Evolutionary conservation across 2,888 invertebrate species (phyloP).

Genomic region (Ectemnius cavifrons): DNA sequence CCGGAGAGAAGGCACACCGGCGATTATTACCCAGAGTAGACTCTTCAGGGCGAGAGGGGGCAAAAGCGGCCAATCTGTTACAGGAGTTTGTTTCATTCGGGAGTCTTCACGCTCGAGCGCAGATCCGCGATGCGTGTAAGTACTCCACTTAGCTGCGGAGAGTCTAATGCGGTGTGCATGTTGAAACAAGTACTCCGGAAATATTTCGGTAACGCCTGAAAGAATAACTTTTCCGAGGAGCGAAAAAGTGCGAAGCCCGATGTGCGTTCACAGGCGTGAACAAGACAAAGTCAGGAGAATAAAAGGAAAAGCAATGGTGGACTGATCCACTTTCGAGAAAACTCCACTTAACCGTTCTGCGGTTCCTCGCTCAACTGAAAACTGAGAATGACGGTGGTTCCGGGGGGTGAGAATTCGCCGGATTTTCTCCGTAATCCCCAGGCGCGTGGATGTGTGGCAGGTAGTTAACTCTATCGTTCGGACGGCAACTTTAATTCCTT

Average conservation of each 20-base stretch:
- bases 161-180: too few relatives aligned
- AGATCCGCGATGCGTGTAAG: constrained; percentile 32
- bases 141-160: constrained; percentile 15
- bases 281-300: constrained; percentile 19
- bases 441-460: not conserved
- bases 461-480: constrained; percentile 25
- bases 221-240: not conserved
- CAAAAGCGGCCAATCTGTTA: constrained; percentile 20
- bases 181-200: too few relatives aligned
- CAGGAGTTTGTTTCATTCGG: constrained; percentile 45
- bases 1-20: too few relatives aligned
- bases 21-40: too few relatives aligned
- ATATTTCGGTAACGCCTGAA: too few relatives aligned
- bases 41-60: not conserved
- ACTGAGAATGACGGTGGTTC: constrained; percentile 49
- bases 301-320: constrained; percentile 27
- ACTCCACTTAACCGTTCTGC: constrained; percentile 46
- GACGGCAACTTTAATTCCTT: constrained; percentile 23
- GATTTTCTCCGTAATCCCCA: constrained; percentile 6
- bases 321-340: constrained; percentile 53
- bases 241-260: constrained; percentile 3
- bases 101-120: constrained; percentile 37
- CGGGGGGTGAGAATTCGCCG: constrained; percentile 19
- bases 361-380: constrained; percentile 48
- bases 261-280: not conserved